Percentiles rank a stretch among this genome's conserved stretches.
phyloP scores from a whole-genome alignment of 2,797 vertebrate species.

The Eremophila alpestris region DNA sequence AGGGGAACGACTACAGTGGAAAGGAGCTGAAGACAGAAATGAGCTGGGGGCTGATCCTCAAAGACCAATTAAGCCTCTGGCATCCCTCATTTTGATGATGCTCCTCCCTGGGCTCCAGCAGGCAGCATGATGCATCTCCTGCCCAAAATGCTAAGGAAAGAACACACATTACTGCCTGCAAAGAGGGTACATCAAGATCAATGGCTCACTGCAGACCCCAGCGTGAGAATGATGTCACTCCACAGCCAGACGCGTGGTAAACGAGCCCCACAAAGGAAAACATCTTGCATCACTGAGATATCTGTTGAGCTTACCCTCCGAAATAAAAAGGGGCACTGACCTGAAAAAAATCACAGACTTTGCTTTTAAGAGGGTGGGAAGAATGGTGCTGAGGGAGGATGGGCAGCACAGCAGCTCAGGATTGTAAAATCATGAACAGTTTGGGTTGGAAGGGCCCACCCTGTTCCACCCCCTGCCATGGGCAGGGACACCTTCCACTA shows the following conservation, averaged over 20 bases:
- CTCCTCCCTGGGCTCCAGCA: background rate
- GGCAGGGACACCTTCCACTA: background rate
- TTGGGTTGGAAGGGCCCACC: background rate
- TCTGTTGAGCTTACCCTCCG: background rate
- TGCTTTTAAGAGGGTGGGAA: background rate
- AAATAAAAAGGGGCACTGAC: background rate
- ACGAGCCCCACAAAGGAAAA: background rate
- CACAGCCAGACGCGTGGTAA: background rate
- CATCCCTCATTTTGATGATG: background rate
- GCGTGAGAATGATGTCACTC: background rate
- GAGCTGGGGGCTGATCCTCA: background rate
- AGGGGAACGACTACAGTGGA: background rate
- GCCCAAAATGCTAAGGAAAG: background rate
- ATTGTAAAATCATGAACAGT: rapidly evolving
- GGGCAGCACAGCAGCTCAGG: rapidly evolving
- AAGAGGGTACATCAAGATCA: background rate
- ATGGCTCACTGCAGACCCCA: background rate
- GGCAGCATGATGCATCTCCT: background rate
- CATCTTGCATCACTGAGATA: background rate
- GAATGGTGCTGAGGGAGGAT: background rate
- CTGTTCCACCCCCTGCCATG: rapidly evolving
- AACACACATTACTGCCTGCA: background rate
- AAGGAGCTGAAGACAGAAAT: background rate
- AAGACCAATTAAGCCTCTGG: background rate
- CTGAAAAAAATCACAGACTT: background rate